Conservation (phyloP, 2,797 vertebrate genomes). For the Poecilia velifera region DNA sequence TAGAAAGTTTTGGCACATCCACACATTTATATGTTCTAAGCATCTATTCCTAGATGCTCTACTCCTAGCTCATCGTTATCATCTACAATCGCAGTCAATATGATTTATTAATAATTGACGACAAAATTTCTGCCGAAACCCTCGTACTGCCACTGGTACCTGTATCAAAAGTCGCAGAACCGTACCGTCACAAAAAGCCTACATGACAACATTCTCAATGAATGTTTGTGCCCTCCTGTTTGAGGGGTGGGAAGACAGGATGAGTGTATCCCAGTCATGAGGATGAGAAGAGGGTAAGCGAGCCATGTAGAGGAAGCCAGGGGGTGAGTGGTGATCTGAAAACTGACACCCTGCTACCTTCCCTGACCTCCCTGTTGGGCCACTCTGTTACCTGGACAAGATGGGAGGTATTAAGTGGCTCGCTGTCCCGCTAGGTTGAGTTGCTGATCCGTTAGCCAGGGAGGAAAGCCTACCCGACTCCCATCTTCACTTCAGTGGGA, state of each 20-base stretch:
- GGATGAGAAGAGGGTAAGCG: conserved; percentile 77
- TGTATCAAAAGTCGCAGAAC: not conserved
- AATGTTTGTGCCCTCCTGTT: conserved; percentile 43
- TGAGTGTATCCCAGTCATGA: conserved; percentile 55
- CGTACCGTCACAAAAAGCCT: not conserved
- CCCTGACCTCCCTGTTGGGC: conserved; percentile 78
- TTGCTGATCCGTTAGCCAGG: conserved; percentile 77
- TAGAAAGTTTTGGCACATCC: too few species aligned
- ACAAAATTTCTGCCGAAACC: not conserved
- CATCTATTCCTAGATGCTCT: too few species aligned
- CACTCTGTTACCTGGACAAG: conserved; percentile 79
- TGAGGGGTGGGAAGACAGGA: conserved; percentile 62
- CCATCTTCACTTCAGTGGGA: conserved; percentile 81
- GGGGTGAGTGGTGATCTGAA: conserved; percentile 78
- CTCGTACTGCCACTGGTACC: not conserved
- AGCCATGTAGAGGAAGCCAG: conserved; percentile 77
- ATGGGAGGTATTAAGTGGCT: conserved; percentile 79
- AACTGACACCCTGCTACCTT: conserved; percentile 81
- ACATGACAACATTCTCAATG: conserved; percentile 42
- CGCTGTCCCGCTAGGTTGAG: conserved; percentile 79
- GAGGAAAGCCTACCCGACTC: conserved; percentile 77
- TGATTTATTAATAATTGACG: not conserved
- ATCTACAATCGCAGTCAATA: not conserved
- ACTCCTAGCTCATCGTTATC: not conserved
- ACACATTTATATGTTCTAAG: too few species aligned